Evolutionary conservation across 1,140 invertebrate species (phyloP).

Genomic region (Melitaea cinxia): DNA sequence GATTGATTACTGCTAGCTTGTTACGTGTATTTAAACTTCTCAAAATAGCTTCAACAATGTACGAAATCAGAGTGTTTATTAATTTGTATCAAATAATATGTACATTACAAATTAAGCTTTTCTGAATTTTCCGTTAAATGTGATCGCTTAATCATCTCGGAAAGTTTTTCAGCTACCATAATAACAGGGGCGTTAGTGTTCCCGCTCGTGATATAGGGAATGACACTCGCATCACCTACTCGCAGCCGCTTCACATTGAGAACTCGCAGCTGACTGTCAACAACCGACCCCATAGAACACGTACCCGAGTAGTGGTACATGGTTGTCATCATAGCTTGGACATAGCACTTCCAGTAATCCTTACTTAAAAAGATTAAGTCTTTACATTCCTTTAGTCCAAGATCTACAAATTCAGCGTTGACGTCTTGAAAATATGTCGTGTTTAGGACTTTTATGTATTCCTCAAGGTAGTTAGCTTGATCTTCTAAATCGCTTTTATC

Average conservation of each 20-base stretch:
- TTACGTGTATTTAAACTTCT: too few species aligned
- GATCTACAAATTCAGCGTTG: slow-evolving; percentile 33
- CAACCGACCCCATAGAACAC: slow-evolving; percentile 79
- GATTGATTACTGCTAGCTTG: neutral
- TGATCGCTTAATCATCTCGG: slow-evolving; percentile 68
- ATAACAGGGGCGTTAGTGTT: slow-evolving; percentile 85
- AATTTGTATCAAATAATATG: too few species aligned
- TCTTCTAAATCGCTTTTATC: slow-evolving; percentile 42
- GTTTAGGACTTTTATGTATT: slow-evolving; percentile 34
- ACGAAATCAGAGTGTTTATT: too few species aligned
- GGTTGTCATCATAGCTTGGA: slow-evolving; percentile 30
- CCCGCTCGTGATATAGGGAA: slow-evolving; percentile 79
- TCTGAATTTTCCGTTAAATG: neutral
- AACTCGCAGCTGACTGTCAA: slow-evolving; percentile 73
- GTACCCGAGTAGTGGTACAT: slow-evolving; percentile 78
- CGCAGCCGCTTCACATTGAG: slow-evolving; percentile 54
- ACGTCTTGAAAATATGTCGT: slow-evolving; percentile 84
- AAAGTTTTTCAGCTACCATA: slow-evolving; percentile 88
- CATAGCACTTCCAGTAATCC: slow-evolving; percentile 34
- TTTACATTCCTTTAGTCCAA: slow-evolving; percentile 23
- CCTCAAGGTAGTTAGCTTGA: slow-evolving; percentile 80
- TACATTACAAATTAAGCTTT: neutral
- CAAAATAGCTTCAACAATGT: too few species aligned
- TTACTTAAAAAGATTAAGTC: slow-evolving; percentile 10
- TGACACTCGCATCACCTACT: slow-evolving; percentile 54